Evolutionary conservation across 2,888 invertebrate genomes (phyloP).

Genomic region (Brachypalpus laphriformis): DNA sequence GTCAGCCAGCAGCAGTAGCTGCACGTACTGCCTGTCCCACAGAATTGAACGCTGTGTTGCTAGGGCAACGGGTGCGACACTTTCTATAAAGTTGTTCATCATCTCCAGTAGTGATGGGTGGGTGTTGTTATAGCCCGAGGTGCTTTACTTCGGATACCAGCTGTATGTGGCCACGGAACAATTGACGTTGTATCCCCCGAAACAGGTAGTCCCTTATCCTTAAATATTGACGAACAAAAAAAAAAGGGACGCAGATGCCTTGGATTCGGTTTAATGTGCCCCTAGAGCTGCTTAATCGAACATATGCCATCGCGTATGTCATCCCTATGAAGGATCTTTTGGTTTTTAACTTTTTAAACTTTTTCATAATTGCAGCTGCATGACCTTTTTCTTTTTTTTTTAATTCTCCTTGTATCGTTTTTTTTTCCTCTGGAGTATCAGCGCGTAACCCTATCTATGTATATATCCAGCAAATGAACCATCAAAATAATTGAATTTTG

Average conservation of each 20-base stretch:
- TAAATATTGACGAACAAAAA: conserved; percentile 56
- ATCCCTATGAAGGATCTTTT: conserved; percentile 21
- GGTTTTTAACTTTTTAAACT: conserved; percentile 9
- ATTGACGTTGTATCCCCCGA: conserved; percentile 62
- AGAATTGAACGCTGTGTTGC: conserved; percentile 51
- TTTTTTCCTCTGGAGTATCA: background rate
- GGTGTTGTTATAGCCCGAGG: conserved; percentile 36
- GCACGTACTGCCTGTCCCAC: conserved; percentile 67
- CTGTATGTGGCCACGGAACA: conserved; percentile 57
- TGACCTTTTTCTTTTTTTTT: conserved; percentile 6
- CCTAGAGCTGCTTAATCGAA: conserved; percentile 32
- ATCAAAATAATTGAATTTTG: conserved; percentile 72
- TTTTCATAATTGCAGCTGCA: conserved; percentile 6
- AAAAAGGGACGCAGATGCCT: conserved; percentile 11
- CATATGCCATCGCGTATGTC: conserved; percentile 33
- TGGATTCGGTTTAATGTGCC: conserved; percentile 37
- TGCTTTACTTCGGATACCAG: conserved; percentile 49
- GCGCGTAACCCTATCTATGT: conserved; percentile 41
- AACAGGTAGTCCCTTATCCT: conserved; percentile 66
- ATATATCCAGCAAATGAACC: conserved; percentile 56
- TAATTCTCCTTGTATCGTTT: background rate
- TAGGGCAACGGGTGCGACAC: conserved; percentile 28
- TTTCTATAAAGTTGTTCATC: conserved; percentile 71
- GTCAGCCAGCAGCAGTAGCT: conserved; percentile 68
- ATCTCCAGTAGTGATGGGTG: conserved; percentile 44